These are phyloP conservation scores for Pseudonaja textilis DNA, from an alignment of 2,113 vertebrate species.

Conservation along the genomic window DNA sequence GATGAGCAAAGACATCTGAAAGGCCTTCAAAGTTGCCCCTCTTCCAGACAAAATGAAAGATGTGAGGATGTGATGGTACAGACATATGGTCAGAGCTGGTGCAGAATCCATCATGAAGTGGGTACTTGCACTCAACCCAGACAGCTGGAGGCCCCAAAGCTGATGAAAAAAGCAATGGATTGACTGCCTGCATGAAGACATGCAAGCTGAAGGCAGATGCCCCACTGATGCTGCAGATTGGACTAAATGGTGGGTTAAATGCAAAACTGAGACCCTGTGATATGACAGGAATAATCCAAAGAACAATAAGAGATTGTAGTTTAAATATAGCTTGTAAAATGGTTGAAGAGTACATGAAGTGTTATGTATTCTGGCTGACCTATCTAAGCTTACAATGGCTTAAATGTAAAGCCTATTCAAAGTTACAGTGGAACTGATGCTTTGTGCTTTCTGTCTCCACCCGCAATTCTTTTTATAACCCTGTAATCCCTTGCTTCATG, in stretches of 20 bases:
- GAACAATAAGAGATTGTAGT: background rate
- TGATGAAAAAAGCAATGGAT: background rate
- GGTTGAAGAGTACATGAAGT: background rate
- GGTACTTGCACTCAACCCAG: background rate
- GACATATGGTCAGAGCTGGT: background rate
- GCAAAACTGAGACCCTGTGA: background rate
- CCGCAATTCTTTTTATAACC: background rate
- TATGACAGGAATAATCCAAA: background rate
- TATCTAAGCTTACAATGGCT: background rate
- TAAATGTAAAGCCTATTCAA: background rate
- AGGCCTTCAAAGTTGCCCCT: background rate
- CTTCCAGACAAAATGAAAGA: background rate
- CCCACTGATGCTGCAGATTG: background rate
- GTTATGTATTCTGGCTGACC: background rate
- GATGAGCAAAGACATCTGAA: background rate
- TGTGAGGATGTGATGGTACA: background rate
- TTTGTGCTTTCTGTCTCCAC: background rate
- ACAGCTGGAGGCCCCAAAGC: background rate
- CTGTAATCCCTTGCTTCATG: too few species aligned
- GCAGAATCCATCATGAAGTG: background rate
- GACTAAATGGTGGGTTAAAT: background rate
- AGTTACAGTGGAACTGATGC: background rate
- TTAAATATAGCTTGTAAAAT: background rate
- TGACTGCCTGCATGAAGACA: background rate
- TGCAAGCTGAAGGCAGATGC: background rate